Evolutionary conservation across 2,888 invertebrate genomes (phyloP).

Genomic region (Cepaea hortensis): DNA sequence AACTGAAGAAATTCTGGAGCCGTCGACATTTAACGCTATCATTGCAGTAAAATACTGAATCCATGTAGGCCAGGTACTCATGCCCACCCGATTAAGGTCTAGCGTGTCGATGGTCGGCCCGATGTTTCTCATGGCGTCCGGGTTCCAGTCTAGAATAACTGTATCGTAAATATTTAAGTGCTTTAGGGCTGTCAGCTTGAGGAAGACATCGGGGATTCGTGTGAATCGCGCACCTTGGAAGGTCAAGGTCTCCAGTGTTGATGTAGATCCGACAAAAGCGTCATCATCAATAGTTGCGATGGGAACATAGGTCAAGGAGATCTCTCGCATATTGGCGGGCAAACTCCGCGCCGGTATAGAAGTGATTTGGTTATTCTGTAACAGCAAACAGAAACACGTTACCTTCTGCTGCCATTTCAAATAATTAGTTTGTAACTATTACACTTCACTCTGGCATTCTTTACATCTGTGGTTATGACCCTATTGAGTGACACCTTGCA

Average conservation of each 20-base stretch:
- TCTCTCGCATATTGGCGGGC: not conserved
- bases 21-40: not conserved
- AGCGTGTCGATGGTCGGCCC: not conserved
- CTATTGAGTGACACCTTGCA: too few relatives aligned
- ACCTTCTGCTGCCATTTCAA: too few relatives aligned
- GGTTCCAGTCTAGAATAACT: not conserved
- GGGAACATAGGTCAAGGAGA: not conserved
- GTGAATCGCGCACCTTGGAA: not conserved
- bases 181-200: not conserved
- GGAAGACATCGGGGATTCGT: not conserved
- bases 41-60: not conserved
- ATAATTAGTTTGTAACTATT: too few relatives aligned
- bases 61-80: slow-evolving; percentile 18
- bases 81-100: not conserved
- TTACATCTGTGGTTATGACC: too few relatives aligned
- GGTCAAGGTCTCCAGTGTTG: not conserved
- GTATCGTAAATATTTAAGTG: not conserved
- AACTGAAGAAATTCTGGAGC: not conserved
- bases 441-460: too few relatives aligned
- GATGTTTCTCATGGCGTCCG: not conserved
- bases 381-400: too few relatives aligned
- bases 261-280: not conserved
- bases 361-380: not conserved
- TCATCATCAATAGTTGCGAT: not conserved
- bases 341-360: not conserved